Base-by-base conservation (phyloP, 2,797 vertebrate genomes). In the Lagocephalus sceleratus region DNA sequence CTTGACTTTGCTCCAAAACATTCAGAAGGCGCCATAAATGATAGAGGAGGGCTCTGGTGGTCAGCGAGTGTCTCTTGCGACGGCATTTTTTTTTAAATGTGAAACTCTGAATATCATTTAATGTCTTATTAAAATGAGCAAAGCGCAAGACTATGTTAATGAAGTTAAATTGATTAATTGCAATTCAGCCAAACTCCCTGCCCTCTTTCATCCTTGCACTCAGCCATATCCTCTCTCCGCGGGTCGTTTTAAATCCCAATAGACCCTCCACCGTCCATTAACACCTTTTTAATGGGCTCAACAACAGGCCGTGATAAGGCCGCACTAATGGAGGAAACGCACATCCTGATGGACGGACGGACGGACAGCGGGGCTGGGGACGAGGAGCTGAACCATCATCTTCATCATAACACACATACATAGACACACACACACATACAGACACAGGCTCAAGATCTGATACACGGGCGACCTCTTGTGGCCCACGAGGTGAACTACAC, bases 211-310 rank as follows among this genome's bases (percentile, higher is more conserved):
- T 51, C 10, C 71, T 39, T 57, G 75, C 71, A 68, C 70, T 57
- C 51, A 26, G 26, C 47, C 60, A 73, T 20, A 64, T 81, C 71
- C 72, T 73, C 73, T 73, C 63, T 68, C 73, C 49, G 67, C 54
- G 50, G 65, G 61, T 60, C 3, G 69, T 17, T 80, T 81, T 11
- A 85, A 78, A 70, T 70, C 48, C 62, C 63, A 75, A 66, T 68
- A 49, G 49, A 20, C 26, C 53, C 7, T 47, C 54, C 68, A 38
- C 11, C 76, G 60, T 61, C 86, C 84, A 91, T 92, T 91, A 91
- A 89, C 90, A 89, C 87, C 86, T 88, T 83, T 78, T 63, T 87
- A 88, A 92, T 87, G 88, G 84, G 67, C 68, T 79, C 80, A 84
- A 91, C 88, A 90, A 90, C 60, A 54, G 42, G 85, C 57, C 48